A percentile compares a stretch with the other conserved stretches of the same genome.
phyloP scores from a whole-genome alignment of 1,140 invertebrate genomes.

The Drosophila tristis region DNA sequence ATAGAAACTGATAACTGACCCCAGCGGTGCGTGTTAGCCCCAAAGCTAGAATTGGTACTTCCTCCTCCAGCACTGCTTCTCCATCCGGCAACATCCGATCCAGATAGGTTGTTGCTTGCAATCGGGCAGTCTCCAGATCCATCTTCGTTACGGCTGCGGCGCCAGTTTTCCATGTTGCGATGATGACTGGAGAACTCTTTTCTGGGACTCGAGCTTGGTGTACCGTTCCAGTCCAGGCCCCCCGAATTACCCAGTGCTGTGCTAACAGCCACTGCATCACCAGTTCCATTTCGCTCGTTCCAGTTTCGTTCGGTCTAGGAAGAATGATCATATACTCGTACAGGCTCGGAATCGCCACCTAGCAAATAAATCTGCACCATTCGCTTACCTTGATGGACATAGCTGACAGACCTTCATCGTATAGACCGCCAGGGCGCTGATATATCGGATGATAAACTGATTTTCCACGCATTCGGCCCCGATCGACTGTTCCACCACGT shows the following conservation, averaged over 20 bases:
- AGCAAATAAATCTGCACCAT: not conserved
- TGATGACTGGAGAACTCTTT: constrained; percentile 86
- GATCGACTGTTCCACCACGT: constrained; percentile 86
- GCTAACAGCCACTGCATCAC: constrained; percentile 55
- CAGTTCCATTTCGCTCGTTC: constrained; percentile 88
- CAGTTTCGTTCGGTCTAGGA: constrained; percentile 84
- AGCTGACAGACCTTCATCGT: constrained; percentile 62
- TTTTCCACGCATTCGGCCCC: constrained; percentile 86
- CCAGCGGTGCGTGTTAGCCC: constrained; percentile 60
- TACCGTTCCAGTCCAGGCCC: constrained; percentile 86
- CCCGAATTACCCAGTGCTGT: constrained; percentile 66
- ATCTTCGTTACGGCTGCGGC: constrained; percentile 86
- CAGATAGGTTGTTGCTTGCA: constrained; percentile 14
- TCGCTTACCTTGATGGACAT: constrained; percentile 55
- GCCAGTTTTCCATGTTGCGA: constrained; percentile 87
- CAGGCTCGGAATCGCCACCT: too few species aligned
- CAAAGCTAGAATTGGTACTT: constrained; percentile 36
- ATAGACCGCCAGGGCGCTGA: constrained; percentile 72
- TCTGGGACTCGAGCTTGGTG: constrained; percentile 85
- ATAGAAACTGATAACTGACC: constrained; percentile 44
- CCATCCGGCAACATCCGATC: constrained; percentile 62
- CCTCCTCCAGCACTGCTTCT: constrained; percentile 39
- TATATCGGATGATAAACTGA: constrained; percentile 83
- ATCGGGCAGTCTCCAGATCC: constrained; percentile 60
- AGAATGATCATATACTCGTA: not conserved